Evolutionary conservation across 2,888 invertebrate species (phyloP), one percentile per base, ranked within the genome.

Genomic region (Busseola fusca): DNA sequence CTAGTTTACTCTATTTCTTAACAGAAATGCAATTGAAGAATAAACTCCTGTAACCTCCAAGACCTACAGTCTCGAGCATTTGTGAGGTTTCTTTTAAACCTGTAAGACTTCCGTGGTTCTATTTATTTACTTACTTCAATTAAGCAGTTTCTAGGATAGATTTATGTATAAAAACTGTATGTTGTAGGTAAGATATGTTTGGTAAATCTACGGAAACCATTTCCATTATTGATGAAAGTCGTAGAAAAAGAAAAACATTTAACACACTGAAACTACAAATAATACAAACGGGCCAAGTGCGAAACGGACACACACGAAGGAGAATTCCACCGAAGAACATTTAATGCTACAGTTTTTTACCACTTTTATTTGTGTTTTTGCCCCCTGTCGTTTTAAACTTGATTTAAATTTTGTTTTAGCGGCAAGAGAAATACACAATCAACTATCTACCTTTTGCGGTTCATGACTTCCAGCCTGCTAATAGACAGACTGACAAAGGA

Each of bases 41-140:
- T 40, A 9, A 37, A n/a, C 16, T 4, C 16, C 12, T n/a, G 56
- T 48, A 21, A 68, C 21, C 6, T 58, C 30, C 21, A 40, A 42
- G 37, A 45, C 27, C 21, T 42, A 40, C 45, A 25, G 60, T n/a
- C 10, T 40, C 12, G n/a, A 9, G 48, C 57, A 12, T 37, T 62
- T 7, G 6, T n/a, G 5, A 62, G 74, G 78, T 54, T 78, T 78
- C 78, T 50, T 62, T 64, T 0, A 48, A 42, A 58, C 27, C 14
- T 78, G 64, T 78, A 63, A 58, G 74, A 54, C 74, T 78, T 78
- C 74, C 45, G 54, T 48, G 65, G 52, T 48, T 34, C 25, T 52
- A 27, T 57, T 52, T 40, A 30, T 45, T 69, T 64, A 16, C 42
- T 62, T 40, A 45, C 18, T 37, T 34, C 0, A 45, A 56, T 2